phyloP scores from a whole-genome alignment of 2,888 invertebrate species.

The Ceraclea dissimilis region DNA sequence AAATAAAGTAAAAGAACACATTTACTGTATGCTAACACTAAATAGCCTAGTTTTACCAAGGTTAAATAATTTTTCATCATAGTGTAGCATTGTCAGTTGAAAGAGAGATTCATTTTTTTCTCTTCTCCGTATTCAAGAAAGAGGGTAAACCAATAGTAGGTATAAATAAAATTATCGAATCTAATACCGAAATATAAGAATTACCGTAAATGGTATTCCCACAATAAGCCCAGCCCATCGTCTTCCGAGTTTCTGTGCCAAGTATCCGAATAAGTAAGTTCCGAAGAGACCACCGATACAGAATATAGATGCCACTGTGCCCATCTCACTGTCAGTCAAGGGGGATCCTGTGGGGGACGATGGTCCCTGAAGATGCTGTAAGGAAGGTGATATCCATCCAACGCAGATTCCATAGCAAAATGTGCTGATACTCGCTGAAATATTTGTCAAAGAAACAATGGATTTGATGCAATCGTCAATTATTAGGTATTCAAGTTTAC shows the following conservation, averaged over 20 bases:
- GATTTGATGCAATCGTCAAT: too few relatives aligned
- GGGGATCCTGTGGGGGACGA: constrained; percentile 44
- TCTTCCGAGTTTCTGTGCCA: constrained; percentile 49
- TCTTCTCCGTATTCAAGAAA: too few relatives aligned
- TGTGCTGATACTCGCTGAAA: constrained; percentile 49
- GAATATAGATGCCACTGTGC: constrained; percentile 51
- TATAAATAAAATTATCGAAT: too few relatives aligned
- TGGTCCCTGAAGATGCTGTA: constrained; percentile 42
- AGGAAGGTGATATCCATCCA: constrained; percentile 53
- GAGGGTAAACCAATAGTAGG: too few relatives aligned
- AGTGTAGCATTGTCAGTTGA: too few relatives aligned
- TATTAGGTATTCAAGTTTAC: not conserved
- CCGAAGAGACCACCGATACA: constrained; percentile 50
- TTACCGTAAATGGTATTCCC: constrained; percentile 48
- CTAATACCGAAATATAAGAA: not conserved
- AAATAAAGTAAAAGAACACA: too few relatives aligned
- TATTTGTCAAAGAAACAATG: too few relatives aligned
- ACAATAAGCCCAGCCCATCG: constrained; percentile 47
- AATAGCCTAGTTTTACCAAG: too few relatives aligned
- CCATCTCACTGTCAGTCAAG: constrained; percentile 44
- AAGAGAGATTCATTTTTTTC: too few relatives aligned
- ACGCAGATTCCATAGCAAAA: constrained; percentile 50
- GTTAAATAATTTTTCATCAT: too few relatives aligned
- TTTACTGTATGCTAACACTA: too few relatives aligned
- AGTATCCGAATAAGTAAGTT: constrained; percentile 45